phyloP scores from a whole-genome alignment of 2,888 invertebrate genomes.

The Drosophila lutescens region DNA sequence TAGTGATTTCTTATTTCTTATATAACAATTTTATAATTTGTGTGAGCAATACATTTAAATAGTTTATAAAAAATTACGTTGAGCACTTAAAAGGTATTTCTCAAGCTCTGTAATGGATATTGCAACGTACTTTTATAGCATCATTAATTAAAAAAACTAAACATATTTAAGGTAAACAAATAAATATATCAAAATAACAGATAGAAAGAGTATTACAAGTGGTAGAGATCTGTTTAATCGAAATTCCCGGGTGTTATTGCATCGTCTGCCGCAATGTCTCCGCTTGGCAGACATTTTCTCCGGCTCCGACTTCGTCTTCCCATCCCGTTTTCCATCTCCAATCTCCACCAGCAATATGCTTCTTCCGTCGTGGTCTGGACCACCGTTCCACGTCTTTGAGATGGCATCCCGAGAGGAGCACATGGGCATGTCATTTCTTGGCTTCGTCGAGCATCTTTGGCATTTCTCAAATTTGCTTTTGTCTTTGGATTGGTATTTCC shows the following conservation, averaged over 20 bases:
- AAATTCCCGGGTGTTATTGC: slow-evolving; percentile 58
- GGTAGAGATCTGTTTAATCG: not conserved
- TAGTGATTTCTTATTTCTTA: not conserved
- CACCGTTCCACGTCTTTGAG: slow-evolving; percentile 22
- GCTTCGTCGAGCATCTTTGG: slow-evolving; percentile 74
- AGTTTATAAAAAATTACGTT: not conserved
- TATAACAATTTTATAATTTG: not conserved
- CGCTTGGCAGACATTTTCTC: slow-evolving; percentile 60
- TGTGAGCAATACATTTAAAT: not conserved
- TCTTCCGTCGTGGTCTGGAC: slow-evolving; percentile 32
- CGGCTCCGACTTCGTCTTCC: slow-evolving; percentile 36
- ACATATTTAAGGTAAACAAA: too few relatives aligned
- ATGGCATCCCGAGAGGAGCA: slow-evolving; percentile 29
- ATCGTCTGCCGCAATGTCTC: slow-evolving; percentile 77
- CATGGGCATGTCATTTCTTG: slow-evolving; percentile 74
- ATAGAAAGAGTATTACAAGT: slow-evolving; percentile 49
- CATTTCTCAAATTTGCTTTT: slow-evolving; percentile 68
- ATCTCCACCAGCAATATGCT: slow-evolving; percentile 41
- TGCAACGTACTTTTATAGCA: too few relatives aligned
- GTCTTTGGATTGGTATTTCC: slow-evolving; percentile 36
- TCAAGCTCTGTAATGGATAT: not conserved
- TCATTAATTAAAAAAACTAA: too few relatives aligned
- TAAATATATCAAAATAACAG: not conserved
- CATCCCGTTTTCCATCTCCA: slow-evolving; percentile 27
- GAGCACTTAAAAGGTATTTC: not conserved